Evolutionary conservation across 2,113 vertebrate species (phyloP).

Genomic region (Eolophus roseicapilla): DNA sequence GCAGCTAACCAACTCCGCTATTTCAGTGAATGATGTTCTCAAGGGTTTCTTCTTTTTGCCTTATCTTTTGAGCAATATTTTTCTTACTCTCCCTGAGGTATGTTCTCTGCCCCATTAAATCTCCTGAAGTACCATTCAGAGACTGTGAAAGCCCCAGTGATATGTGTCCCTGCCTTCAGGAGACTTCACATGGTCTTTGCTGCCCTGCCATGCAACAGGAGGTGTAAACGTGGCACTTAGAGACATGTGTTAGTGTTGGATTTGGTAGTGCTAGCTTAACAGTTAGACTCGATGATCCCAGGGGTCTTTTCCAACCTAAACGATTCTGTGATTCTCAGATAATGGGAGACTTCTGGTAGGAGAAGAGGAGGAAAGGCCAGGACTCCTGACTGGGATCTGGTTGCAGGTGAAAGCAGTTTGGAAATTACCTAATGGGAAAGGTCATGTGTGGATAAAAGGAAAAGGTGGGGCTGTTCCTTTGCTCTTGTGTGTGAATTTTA

Average conservation of each 20-base stretch:
- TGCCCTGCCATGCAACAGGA: neutral
- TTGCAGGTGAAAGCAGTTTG: neutral
- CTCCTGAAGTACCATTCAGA: neutral
- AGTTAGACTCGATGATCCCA: neutral
- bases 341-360: neutral
- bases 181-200: neutral
- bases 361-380: neutral
- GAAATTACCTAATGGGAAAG: neutral
- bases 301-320: neutral
- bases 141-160: neutral
- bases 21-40: neutral
- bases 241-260: neutral
- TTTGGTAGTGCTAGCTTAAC: neutral
- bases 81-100: neutral
- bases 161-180: neutral
- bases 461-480: neutral
- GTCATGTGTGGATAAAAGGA: neutral
- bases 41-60: neutral
- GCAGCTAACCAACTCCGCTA: neutral
- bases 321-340: neutral
- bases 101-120: neutral
- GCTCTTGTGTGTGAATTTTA: neutral
- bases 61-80: neutral
- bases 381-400: neutral
- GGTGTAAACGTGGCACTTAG: accelerated